Evolutionary conservation across 2,113 vertebrate species (phyloP), one percentile per base, ranked within the genome.

Genomic region (Melanostigma gelatinosum): DNA sequence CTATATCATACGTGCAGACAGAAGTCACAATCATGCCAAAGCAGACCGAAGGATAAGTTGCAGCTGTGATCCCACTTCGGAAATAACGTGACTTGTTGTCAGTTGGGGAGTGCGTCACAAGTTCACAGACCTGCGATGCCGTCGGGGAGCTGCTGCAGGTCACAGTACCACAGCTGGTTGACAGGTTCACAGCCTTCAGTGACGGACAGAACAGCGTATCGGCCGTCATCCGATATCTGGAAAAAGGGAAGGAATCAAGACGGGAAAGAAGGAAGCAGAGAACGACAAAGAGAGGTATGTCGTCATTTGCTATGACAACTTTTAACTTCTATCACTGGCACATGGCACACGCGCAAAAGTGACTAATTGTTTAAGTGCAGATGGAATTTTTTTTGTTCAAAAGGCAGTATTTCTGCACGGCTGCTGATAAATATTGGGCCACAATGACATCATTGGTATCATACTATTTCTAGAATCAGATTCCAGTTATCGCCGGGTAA

Each of bases 81-180:
- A 58, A 27, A 18, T n/a, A 34, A 57, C 0, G 5, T 15, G 6
- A 44, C 13, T 12, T 20, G 8, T 20, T 66, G 29, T 61, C 8
- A 52, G 42, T 18, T 1, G 18, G 3, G 3, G 38, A 64, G 61
- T 24, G 32, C 1, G 4, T 54, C 12, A n/a, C 27, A 29, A 12
- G 15, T 24, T 2, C 1, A 72, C 90, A 24, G 44, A 95, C 95
- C 95, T 86, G 89, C 89, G 85, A 95, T 95, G 54, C 95, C 94
- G 4, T 80, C 42, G 4, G 93, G 74, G 10, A 96, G 91, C 83
- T 89, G 78, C 81, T 95, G 87, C 3, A 95, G 91, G 89, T 95
- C 93, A 4, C 95, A 96, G 90, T 94, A 95, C 94, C 95, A 96
- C 80, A 96, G 86, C 83, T 84, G 93, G 91, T 95, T 96, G 13